Evolutionary conservation across 2,797 vertebrate species (phyloP), one percentile per base, ranked within the genome.

Genomic region (Simalia tracyae): DNA sequence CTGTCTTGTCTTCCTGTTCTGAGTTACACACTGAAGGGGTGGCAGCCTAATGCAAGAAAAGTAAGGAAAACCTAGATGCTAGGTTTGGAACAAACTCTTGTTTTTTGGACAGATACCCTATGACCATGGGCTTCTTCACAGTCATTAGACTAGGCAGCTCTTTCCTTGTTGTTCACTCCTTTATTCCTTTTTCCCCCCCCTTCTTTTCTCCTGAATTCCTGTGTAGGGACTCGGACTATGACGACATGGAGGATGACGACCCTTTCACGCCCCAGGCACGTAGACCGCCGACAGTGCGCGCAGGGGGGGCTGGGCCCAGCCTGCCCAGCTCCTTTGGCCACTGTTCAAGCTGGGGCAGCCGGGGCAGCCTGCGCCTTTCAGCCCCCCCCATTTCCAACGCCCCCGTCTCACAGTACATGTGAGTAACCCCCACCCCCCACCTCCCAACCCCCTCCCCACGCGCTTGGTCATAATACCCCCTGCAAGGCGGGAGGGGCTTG

Each of bases 201-300:
- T 12, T 1, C 17, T 28, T 42, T 46, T 8, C 2, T 7, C 59
- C 31, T 36, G 72, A n/a, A 36, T 76, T 64, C 36, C 90, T 90
- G 95, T 93, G 68, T 94, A 97, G 97, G 95, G 96, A 97, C 19
- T 92, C 93, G 90, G 97, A 97, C 93, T 97, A 97, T 2, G 97
- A 97, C 2, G 97, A 97, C 93, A 94, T 96, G 72, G 97, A 97
- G 0, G 97, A 97, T 42, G 97, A 97, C 0, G 97, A 97, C 92
- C 97, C 97, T 93, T 97, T 97, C 96, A 97, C 96, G 96, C 97
- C 97, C 96, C 97, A 97, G 97, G 97, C 97, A 96, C 93, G 94
- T 93, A 56, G 98, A 98, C 95, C 98, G 98, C 98, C 98, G 98
- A 96, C 98, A 97, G 96, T 98, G 98, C 96, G 97, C 89, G 19